phyloP scores from a whole-genome alignment of 1,140 invertebrate genomes.

The Babylonia areolata region DNA sequence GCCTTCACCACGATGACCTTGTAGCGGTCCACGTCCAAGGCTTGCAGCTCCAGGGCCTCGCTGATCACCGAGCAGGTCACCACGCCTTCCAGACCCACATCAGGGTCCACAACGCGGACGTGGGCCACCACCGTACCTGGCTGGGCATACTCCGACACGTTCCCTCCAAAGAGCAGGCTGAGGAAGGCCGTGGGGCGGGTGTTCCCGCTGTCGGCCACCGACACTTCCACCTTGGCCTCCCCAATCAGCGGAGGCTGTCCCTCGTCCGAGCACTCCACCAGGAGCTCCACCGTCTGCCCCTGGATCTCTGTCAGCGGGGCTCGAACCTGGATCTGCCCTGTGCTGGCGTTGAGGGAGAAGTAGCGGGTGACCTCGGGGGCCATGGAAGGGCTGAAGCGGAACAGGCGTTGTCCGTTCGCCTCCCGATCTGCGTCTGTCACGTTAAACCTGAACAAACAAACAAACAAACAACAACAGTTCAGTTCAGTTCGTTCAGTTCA shows the following conservation, averaged over 20 bases:
- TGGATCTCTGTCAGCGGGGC: conserved; percentile 43
- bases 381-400: conserved; percentile 73
- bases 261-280: conserved; percentile 57
- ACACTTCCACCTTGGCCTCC: conserved; percentile 63
- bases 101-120: conserved; percentile 52
- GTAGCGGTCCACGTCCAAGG: conserved; percentile 55
- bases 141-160: conserved; percentile 42
- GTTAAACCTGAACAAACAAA: conserved; percentile 82
- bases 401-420: conserved; percentile 95
- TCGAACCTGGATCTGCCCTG: conserved; percentile 38
- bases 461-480: background rate
- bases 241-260: conserved; percentile 56
- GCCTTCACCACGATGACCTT: conserved; percentile 58
- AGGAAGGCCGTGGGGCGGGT: conserved; percentile 66
- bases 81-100: conserved; percentile 56
- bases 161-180: conserved; percentile 60
- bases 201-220: conserved; percentile 69
- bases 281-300: conserved; percentile 44
- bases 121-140: conserved; percentile 57
- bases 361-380: conserved; percentile 32
- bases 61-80: conserved; percentile 53
- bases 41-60: conserved; percentile 53
- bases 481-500: too few relatives aligned
- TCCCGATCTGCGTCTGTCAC: conserved; percentile 96
- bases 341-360: conserved; percentile 45